Evolutionary conservation across 2,888 invertebrate species (phyloP).

Genomic region (Sinelater perroti): DNA sequence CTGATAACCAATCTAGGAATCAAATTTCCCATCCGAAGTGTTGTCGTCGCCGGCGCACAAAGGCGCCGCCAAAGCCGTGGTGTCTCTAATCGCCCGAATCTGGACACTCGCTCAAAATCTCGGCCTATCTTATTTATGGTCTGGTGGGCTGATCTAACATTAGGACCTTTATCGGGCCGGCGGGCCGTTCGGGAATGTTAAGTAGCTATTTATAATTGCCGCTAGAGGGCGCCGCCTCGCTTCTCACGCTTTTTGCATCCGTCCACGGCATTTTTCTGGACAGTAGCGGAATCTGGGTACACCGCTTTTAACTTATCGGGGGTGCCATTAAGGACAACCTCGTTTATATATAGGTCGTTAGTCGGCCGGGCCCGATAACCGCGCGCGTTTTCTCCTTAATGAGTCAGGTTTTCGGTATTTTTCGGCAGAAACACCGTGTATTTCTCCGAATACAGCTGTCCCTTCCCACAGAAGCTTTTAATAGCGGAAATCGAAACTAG

Average conservation of each 20-base stretch:
- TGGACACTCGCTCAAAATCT: conserved; percentile 59
- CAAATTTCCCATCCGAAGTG: conserved; percentile 52
- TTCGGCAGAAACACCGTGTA: conserved; percentile 36
- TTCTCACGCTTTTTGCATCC: conserved; percentile 51
- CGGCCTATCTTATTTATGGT: conserved; percentile 59
- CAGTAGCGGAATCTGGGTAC: conserved; percentile 61
- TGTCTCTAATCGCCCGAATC: conserved; percentile 57
- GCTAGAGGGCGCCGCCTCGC: conserved; percentile 50
- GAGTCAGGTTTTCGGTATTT: conserved; percentile 48
- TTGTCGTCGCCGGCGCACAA: conserved; percentile 52
- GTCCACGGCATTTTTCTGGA: conserved; percentile 52
- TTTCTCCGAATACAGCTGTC: conserved; percentile 32
- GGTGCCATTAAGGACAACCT: conserved; percentile 58
- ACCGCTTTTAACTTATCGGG: conserved; percentile 58
- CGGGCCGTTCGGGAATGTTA: conserved; percentile 58
- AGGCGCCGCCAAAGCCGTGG: conserved; percentile 51
- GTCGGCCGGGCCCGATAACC: conserved; percentile 52
- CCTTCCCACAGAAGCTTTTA: conserved; percentile 24
- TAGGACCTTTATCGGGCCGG: conserved; percentile 54
- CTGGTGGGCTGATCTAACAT: conserved; percentile 57
- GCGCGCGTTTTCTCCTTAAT: conserved; percentile 55
- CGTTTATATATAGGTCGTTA: conserved; percentile 55
- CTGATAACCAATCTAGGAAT: conserved; percentile 51
- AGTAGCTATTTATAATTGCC: conserved; percentile 59
- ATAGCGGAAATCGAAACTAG: conserved; percentile 25